Percentiles rank a stretch among this genome's conserved stretches.
Evolutionary conservation across 1,140 invertebrate genomes (phyloP).

Genomic region (Conus ventricosus): DNA sequence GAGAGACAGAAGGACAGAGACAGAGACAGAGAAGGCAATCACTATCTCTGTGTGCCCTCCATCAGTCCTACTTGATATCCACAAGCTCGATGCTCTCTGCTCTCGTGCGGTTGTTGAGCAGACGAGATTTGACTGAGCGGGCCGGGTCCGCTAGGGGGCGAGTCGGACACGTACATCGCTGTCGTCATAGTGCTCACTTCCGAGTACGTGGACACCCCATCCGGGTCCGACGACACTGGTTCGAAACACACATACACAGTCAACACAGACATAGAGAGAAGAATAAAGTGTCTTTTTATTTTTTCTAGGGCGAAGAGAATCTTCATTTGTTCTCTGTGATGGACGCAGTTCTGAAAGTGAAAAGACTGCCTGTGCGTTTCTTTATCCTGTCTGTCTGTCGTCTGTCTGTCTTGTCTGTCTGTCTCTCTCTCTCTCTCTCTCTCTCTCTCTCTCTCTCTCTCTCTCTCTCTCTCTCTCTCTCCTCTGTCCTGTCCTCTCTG

Average conservation of each 20-base stretch:
- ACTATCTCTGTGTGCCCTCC: not conserved
- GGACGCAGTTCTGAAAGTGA: no score
- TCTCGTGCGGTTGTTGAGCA: conserved; percentile 26
- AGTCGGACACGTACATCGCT: conserved; percentile 43
- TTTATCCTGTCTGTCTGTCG: no score
- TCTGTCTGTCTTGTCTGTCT: no score
- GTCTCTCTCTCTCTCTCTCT: no score
- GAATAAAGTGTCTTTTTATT: not conserved
- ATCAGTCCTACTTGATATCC: conserved; percentile 43
- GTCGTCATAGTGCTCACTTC: conserved; percentile 50
- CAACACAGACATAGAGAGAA: not conserved
- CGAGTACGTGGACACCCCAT: conserved; percentile 52
- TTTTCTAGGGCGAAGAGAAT: no score
- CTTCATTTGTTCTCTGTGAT: no score
- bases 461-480: no score
- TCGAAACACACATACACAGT: not conserved
- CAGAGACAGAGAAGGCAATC: not conserved
- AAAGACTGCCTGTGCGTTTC: no score
- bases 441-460: no score
- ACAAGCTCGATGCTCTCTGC: conserved; percentile 47
- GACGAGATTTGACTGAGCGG: conserved; percentile 32
- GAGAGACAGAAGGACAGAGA: no score
- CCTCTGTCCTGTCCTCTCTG: no score
- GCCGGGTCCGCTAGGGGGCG: conserved; percentile 26
- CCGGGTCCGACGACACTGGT: conserved; percentile 37